phyloP scores from a whole-genome alignment of 2,113 vertebrate species.

The Gymnogyps californianus region DNA sequence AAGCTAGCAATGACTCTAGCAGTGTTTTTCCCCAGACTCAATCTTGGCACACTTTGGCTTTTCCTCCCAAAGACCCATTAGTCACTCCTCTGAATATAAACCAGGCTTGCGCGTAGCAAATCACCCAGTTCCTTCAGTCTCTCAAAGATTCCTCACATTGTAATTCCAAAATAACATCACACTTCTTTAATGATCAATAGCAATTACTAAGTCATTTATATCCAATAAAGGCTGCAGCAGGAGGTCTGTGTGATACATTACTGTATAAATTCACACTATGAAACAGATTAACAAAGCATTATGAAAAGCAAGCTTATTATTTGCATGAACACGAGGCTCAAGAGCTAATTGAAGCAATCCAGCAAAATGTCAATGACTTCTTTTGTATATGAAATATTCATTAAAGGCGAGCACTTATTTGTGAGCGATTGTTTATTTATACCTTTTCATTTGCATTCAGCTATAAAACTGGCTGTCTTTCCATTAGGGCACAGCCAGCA shows the following conservation, averaged over 20 bases:
- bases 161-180: slow-evolving; percentile 18
- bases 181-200: slow-evolving; percentile 60
- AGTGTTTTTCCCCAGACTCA: background rate
- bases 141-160: background rate
- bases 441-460: slow-evolving; percentile 30
- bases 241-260: slow-evolving; percentile 32
- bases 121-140: background rate
- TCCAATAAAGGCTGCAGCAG: slow-evolving; percentile 67
- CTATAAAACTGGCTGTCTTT: background rate
- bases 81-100: background rate
- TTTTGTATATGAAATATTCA: slow-evolving; percentile 69
- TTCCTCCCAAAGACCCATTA: slow-evolving; percentile 14
- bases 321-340: slow-evolving; percentile 61
- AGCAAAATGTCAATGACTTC: slow-evolving; percentile 75
- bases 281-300: slow-evolving; percentile 77
- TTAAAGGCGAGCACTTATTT: background rate
- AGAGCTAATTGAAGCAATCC: slow-evolving; percentile 77
- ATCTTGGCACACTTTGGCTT: background rate
- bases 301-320: slow-evolving; percentile 75
- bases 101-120: background rate
- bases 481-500: background rate
- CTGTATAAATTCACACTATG: slow-evolving; percentile 52
- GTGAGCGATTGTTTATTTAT: slow-evolving; percentile 12
- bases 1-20: background rate
- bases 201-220: slow-evolving; percentile 67